These are phyloP conservation scores for Agapostemon virescens DNA, from an alignment of 2,888 invertebrate genomes.

Conservation along the genomic window DNA sequence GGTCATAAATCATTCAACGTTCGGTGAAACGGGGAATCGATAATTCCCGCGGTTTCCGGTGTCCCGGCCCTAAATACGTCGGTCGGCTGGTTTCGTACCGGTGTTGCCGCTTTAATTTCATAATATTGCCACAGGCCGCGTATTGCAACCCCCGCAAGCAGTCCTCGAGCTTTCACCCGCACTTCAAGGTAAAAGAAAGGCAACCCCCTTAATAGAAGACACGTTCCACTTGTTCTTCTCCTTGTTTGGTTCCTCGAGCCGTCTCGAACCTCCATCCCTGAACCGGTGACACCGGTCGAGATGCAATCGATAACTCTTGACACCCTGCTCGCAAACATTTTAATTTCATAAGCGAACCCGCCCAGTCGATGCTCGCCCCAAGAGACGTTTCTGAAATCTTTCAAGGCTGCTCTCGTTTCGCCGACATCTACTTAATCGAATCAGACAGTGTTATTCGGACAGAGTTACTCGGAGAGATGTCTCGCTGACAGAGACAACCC, in stretches of 20 bases:
- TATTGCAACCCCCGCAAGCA: conserved; percentile 61
- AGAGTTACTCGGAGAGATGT: too few species aligned
- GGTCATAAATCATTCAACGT: conserved; percentile 51
- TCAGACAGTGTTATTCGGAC: too few species aligned
- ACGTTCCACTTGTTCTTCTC: conserved; percentile 59
- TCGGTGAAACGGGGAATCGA: conserved; percentile 37
- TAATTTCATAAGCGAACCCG: conserved; percentile 53
- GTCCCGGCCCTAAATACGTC: not conserved
- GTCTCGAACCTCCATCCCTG: conserved; percentile 57
- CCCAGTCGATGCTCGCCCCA: not conserved
- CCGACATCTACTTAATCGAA: not conserved
- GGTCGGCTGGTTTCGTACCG: not conserved
- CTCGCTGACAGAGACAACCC: too few species aligned
- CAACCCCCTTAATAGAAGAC: conserved; percentile 57
- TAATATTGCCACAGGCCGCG: conserved; percentile 31
- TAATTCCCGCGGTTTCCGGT: conserved; percentile 33
- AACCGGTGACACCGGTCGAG: conserved; percentile 69
- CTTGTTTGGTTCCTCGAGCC: conserved; percentile 58
- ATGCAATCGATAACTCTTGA: conserved; percentile 70
- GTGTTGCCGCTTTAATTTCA: conserved; percentile 17
- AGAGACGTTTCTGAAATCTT: not conserved
- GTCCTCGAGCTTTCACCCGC: conserved; percentile 59
- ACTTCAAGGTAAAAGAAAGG: conserved; percentile 60
- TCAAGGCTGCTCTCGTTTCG: not conserved
- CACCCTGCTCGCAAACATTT: conserved; percentile 69